A percentile compares a stretch with the other conserved stretches of the same genome.
phyloP scores from a whole-genome alignment of 2,113 vertebrate species.

The Anhinga anhinga region DNA sequence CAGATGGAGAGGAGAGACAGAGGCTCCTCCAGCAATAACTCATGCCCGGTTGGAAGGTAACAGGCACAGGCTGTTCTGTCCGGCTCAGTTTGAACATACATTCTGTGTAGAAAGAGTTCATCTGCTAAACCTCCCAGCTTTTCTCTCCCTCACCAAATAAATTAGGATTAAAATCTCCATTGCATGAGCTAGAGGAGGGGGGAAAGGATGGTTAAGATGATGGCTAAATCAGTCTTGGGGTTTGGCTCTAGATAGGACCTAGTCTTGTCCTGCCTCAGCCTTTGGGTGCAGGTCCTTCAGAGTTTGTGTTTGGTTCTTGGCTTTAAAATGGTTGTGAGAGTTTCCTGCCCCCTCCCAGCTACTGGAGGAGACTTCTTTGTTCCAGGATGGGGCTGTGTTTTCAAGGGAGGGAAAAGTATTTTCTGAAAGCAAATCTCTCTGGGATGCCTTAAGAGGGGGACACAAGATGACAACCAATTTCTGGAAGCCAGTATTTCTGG shows the following conservation, averaged over 20 bases:
- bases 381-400: not conserved
- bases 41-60: rapidly evolving
- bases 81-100: not conserved
- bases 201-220: not conserved
- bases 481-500: not conserved
- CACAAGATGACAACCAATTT: not conserved
- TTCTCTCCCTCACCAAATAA: not conserved
- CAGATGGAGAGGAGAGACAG: not conserved
- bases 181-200: not conserved
- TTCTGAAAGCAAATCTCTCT: not conserved
- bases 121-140: not conserved
- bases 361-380: not conserved
- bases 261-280: not conserved
- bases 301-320: not conserved
- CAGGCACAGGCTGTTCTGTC: not conserved
- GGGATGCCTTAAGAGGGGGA: not conserved
- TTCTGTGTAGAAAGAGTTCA: not conserved
- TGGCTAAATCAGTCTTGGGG: too few species aligned
- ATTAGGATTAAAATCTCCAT: not conserved
- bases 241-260: not conserved
- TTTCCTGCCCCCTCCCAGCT: not conserved
- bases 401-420: not conserved
- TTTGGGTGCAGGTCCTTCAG: not conserved
- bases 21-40: not conserved
- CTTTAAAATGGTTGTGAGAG: not conserved